phyloP scores from a whole-genome alignment of 1,140 invertebrate genomes.

The Drosophila parvula region DNA sequence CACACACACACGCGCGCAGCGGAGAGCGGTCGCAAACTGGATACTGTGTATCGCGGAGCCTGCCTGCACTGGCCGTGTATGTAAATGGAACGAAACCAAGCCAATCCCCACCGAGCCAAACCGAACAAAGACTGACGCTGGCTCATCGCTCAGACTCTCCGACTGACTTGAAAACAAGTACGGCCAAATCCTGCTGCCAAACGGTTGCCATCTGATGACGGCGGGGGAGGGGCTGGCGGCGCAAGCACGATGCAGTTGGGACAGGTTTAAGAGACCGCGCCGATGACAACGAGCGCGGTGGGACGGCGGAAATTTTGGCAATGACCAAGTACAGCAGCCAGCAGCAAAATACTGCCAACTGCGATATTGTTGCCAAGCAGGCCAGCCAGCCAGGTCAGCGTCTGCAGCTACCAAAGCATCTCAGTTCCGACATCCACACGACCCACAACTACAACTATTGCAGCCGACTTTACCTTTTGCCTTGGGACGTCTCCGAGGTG shows the following conservation, averaged over 20 bases:
- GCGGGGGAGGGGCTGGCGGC: conserved; percentile 32
- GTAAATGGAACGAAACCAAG: conserved; percentile 70
- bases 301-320: conserved; percentile 64
- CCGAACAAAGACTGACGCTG: conserved; percentile 72
- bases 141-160: conserved; percentile 47
- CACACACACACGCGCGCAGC: conserved; percentile 19
- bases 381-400: conserved; percentile 26
- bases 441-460: neutral
- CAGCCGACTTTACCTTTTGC: conserved; percentile 41
- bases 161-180: conserved; percentile 66
- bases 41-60: conserved; percentile 41
- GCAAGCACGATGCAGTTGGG: conserved; percentile 78
- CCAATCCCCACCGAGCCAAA: conserved; percentile 36
- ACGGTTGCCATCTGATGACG: conserved; percentile 63
- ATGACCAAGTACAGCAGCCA: conserved; percentile 71
- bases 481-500: conserved; percentile 19
- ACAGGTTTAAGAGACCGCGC: conserved; percentile 59
- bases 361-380: conserved; percentile 67
- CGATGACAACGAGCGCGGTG: conserved; percentile 26
- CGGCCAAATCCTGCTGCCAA: conserved; percentile 76
- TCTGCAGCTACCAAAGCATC: conserved; percentile 32
- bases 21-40: conserved; percentile 47
- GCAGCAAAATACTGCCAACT: conserved; percentile 63
- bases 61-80: conserved; percentile 54
- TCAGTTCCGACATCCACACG: conserved; percentile 16